Evolutionary conservation across 1,140 invertebrate species (phyloP).

Genomic region (Epicauta chinensis): DNA sequence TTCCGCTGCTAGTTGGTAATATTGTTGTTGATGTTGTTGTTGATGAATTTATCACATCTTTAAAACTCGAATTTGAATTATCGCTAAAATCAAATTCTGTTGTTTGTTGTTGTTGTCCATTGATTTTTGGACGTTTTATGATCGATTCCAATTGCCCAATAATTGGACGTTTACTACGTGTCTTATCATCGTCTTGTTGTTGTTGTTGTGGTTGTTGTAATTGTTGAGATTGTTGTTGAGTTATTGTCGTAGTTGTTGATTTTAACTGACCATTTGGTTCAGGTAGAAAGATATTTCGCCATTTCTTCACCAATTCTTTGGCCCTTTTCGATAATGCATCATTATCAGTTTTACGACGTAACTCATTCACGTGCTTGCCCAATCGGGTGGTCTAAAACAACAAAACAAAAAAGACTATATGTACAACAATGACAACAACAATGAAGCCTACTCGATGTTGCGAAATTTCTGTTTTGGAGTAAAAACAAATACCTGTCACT

Average conservation of each 20-base stretch:
- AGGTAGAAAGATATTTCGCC: slow-evolving; percentile 75
- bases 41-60: slow-evolving; percentile 35
- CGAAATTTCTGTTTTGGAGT: too few relatives aligned
- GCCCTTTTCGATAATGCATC: slow-evolving; percentile 78
- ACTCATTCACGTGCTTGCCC: slow-evolving; percentile 89
- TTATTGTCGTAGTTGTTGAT: slow-evolving; percentile 23
- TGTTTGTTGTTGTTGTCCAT: slow-evolving; percentile 31
- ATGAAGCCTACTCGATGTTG: too few relatives aligned
- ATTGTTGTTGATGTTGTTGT: slow-evolving; percentile 32
- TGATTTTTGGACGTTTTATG: slow-evolving; percentile 30
- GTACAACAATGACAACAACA: not conserved
- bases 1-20: too few relatives aligned
- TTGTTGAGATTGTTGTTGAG: slow-evolving; percentile 27
- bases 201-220: slow-evolving; percentile 27
- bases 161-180: not conserved
- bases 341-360: slow-evolving; percentile 76
- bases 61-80: slow-evolving; percentile 41
- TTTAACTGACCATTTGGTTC: slow-evolving; percentile 42
- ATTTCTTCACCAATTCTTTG: slow-evolving; percentile 84
- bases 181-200: slow-evolving; percentile 2
- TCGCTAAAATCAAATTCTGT: slow-evolving; percentile 37
- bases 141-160: not conserved
- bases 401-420: not conserved
- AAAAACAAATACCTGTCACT: too few relatives aligned
- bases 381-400: slow-evolving; percentile 67